Evolutionary conservation across 2,113 vertebrate genomes (phyloP).

Genomic region (Pavo muticus): DNA sequence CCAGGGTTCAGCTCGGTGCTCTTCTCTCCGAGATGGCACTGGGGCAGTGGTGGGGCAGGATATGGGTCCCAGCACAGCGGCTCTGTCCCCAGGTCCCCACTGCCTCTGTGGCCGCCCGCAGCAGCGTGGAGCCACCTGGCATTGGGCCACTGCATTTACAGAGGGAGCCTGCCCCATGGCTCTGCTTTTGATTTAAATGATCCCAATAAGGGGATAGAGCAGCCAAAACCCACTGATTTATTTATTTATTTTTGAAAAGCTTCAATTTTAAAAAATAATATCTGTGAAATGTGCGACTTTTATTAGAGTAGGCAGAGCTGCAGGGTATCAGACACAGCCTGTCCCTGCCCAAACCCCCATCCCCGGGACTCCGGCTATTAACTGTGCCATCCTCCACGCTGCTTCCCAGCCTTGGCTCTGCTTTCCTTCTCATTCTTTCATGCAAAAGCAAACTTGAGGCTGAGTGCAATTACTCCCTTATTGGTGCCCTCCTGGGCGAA

Average conservation of each 20-base stretch:
- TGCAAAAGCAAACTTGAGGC: not conserved
- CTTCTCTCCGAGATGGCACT: accelerated
- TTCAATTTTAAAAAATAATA: slow-evolving; percentile 21
- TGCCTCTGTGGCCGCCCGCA: not conserved
- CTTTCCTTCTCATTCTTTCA: not conserved
- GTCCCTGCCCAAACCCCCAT: not conserved
- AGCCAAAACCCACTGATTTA: slow-evolving; percentile 38
- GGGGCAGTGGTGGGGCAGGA: not conserved
- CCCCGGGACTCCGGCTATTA: not conserved
- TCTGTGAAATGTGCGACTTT: not conserved
- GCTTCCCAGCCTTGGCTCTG: not conserved
- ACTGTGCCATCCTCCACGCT: not conserved
- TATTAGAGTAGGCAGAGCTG: not conserved
- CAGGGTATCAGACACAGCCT: not conserved
- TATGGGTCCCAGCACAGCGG: not conserved
- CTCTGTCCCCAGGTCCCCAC: not conserved
- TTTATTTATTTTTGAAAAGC: not conserved
- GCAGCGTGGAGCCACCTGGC: not conserved
- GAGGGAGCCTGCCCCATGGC: not conserved
- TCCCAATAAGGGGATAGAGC: slow-evolving; percentile 28
- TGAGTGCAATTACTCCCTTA: not conserved
- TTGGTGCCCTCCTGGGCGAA: not conserved
- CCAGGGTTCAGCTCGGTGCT: accelerated
- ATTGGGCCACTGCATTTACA: not conserved
- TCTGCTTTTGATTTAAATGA: slow-evolving; percentile 56